phyloP scores from a whole-genome alignment of 2,888 invertebrate species.

The Villa cingulata region DNA sequence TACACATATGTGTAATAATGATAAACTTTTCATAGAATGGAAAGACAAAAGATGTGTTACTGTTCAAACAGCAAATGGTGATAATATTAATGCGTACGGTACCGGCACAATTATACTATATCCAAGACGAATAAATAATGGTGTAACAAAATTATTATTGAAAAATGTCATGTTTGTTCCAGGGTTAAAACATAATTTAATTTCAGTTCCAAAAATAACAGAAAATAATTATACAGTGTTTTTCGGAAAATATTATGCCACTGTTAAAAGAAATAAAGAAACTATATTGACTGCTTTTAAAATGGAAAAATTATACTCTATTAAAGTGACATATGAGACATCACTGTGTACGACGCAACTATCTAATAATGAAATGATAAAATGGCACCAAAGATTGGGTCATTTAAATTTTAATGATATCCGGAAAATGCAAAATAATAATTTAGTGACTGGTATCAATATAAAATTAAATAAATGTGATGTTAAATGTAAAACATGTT shows the following conservation, averaged over 20 bases:
- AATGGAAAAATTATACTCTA: not conserved
- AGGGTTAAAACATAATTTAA: conserved; percentile 3
- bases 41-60: not conserved
- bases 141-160: too few relatives aligned
- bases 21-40: too few relatives aligned
- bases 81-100: not conserved
- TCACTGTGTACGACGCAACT: not conserved
- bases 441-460: conserved; percentile 5
- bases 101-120: not conserved
- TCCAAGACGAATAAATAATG: not conserved
- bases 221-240: not conserved
- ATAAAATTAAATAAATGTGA: conserved; percentile 3
- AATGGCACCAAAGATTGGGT: conserved; percentile 5
- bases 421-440: not conserved
- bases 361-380: not conserved
- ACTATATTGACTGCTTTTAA: not conserved
- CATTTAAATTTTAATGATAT: conserved; percentile 6
- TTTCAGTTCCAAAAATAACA: conserved; percentile 3
- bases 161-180: not conserved
- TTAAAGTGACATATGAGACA: not conserved
- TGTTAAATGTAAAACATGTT: conserved; percentile 4
- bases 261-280: not conserved
- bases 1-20: conserved; percentile 6
- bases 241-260: conserved; percentile 2
- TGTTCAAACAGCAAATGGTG: conserved; percentile 5